These are phyloP conservation scores for Caenorhabditis remanei DNA, from an alignment of 1,140 invertebrate species.

Conservation along the genomic window DNA sequence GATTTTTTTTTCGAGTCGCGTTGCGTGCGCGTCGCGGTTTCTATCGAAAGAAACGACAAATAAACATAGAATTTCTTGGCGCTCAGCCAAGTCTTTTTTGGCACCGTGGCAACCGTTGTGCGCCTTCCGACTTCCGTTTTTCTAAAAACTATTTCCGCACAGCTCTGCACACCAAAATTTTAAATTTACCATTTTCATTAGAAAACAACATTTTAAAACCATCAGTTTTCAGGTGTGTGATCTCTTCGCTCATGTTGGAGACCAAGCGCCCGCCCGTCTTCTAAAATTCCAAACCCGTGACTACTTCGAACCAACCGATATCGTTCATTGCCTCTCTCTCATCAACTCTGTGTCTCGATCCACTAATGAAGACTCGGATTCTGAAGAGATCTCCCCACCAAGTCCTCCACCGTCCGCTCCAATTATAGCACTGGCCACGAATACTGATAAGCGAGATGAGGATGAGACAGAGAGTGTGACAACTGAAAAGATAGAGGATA, in stretches of 20 bases:
- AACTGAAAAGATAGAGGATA: not conserved
- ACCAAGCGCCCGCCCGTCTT: slow-evolving; percentile 75
- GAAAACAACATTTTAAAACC: too few relatives aligned
- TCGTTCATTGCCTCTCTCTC: slow-evolving; percentile 67
- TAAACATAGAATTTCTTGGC: too few relatives aligned
- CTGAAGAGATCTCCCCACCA: not conserved
- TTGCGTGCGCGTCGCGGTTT: too few relatives aligned
- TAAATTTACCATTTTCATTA: too few relatives aligned
- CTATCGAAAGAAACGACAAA: too few relatives aligned
- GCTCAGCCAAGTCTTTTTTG: too few relatives aligned
- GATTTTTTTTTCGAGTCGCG: too few relatives aligned
- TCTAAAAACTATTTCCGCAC: too few relatives aligned
- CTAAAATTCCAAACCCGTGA: slow-evolving; percentile 77
- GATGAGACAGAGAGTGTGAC: not conserved
- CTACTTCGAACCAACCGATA: slow-evolving; percentile 77
- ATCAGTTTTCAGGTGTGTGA: slow-evolving; percentile 72
- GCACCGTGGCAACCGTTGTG: too few relatives aligned
- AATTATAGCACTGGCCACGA: slow-evolving; percentile 1
- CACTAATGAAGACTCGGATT: not conserved
- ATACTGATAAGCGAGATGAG: slow-evolving; percentile 42
- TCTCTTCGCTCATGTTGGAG: slow-evolving; percentile 76
- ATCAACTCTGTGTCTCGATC: slow-evolving; percentile 20
- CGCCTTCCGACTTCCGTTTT: too few relatives aligned
- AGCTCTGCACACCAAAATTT: too few relatives aligned
- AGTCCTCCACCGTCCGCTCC: slow-evolving; percentile 32